phyloP scores from a whole-genome alignment of 2,888 invertebrate species.

The Agonopterix arenella region DNA sequence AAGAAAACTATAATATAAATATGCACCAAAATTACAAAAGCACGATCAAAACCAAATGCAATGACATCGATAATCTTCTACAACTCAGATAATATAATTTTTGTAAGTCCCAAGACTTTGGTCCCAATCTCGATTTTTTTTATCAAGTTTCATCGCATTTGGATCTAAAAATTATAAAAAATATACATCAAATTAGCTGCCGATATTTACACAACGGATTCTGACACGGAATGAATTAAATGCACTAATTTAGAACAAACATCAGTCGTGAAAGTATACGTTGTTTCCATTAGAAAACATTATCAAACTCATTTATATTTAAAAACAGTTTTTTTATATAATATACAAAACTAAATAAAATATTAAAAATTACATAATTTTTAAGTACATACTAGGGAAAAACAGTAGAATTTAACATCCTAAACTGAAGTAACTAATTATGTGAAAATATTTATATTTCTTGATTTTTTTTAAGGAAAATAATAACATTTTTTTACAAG shows the following conservation, averaged over 20 bases:
- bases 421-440: background rate
- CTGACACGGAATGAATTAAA: constrained; percentile 10
- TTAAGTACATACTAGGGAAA: constrained; percentile 2
- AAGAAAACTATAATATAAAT: constrained; percentile 16
- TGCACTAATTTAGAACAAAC: constrained; percentile 2
- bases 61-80: background rate
- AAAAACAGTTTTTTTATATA: too few relatives aligned
- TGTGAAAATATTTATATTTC: background rate
- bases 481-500: background rate
- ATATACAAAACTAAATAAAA: background rate
- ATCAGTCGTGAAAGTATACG: too few relatives aligned
- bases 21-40: constrained; percentile 44
- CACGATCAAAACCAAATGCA: constrained; percentile 20
- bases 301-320: too few relatives aligned
- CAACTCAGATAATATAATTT: background rate
- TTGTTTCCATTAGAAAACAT: too few relatives aligned
- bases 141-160: background rate
- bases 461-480: too few relatives aligned
- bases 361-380: background rate
- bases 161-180: background rate
- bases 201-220: constrained; percentile 6
- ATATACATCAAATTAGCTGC: constrained; percentile 5
- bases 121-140: constrained; percentile 5
- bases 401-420: background rate
- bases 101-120: constrained; percentile 5